Evolutionary conservation across 2,797 vertebrate species (phyloP).

Genomic region (Morelia viridis): DNA sequence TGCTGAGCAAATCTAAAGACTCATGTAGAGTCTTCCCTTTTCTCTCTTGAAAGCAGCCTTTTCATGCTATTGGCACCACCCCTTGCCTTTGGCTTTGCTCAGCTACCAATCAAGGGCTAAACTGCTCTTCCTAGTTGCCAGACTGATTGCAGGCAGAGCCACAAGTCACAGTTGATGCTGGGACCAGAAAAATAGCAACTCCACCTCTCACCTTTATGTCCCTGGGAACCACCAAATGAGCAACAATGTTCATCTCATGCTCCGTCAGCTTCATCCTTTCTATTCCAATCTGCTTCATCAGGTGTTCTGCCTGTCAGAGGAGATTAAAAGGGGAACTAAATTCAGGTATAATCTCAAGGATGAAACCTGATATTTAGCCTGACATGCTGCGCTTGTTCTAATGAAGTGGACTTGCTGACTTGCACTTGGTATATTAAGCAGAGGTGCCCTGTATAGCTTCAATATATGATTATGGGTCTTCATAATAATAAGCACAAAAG

Average conservation of each 20-base stretch:
- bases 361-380: not conserved
- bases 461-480: not conserved
- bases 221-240: slow-evolving; percentile 78
- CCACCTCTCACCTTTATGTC: slow-evolving; percentile 74
- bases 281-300: slow-evolving; percentile 82
- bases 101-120: not conserved
- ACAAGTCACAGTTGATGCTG: not conserved
- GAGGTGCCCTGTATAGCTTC: not conserved
- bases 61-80: not conserved
- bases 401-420: not conserved
- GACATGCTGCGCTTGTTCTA: too few relatives aligned
- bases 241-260: slow-evolving; percentile 81
- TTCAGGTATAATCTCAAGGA: not conserved
- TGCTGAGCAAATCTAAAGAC: not conserved
- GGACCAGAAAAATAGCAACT: not conserved
- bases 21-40: not conserved
- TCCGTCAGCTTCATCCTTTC: slow-evolving; percentile 80
- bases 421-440: not conserved
- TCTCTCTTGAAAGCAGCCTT: not conserved
- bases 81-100: not conserved
- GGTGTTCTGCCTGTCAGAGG: slow-evolving; percentile 73
- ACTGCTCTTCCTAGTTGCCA: not conserved
- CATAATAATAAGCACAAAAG: not conserved
- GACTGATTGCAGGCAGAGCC: not conserved
- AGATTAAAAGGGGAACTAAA: not conserved